Conservation (phyloP, 2,888 invertebrate genomes). For the Hymenopus coronatus region DNA sequence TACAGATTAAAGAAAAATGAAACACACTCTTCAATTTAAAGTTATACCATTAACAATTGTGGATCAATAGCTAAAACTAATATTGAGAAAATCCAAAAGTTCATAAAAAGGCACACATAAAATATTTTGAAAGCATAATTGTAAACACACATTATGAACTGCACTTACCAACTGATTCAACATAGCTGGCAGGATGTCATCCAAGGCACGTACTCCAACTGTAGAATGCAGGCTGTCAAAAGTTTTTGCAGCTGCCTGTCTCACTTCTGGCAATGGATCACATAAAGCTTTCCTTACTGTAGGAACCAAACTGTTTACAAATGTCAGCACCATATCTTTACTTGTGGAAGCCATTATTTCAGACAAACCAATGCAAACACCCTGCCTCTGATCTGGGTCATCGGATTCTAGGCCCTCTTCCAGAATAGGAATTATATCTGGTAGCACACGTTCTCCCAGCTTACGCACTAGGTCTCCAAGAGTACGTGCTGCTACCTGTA, state of each 20-base stretch:
- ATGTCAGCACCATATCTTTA: conserved; percentile 88
- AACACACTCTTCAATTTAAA: too few species aligned
- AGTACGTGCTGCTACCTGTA: conserved; percentile 85
- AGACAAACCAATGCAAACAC: conserved; percentile 95
- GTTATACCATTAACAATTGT: too few species aligned
- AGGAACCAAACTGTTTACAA: conserved; percentile 83
- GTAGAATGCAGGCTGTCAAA: conserved; percentile 95
- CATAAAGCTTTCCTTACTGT: conserved; percentile 93
- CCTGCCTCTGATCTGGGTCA: conserved; percentile 92
- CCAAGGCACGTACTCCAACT: conserved; percentile 89
- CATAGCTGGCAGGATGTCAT: conserved; percentile 94
- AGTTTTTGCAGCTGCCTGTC: conserved; percentile 93
- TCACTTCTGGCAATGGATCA: conserved; percentile 89
- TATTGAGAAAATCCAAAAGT: too few species aligned
- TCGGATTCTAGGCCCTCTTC: conserved; percentile 90
- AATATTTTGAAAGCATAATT: too few species aligned
- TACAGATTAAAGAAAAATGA: too few species aligned
- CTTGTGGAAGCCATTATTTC: conserved; percentile 98
- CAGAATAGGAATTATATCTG: conserved; percentile 96
- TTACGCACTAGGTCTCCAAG: conserved; percentile 96
- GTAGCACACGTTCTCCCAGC: conserved; percentile 94
- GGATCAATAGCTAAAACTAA: too few species aligned
- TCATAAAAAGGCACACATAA: too few species aligned
- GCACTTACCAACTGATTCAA: conserved; percentile 65
- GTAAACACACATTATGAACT: neutral